Conservation (phyloP, 2,888 invertebrate species). For the Noctuana brunneofusca region DNA sequence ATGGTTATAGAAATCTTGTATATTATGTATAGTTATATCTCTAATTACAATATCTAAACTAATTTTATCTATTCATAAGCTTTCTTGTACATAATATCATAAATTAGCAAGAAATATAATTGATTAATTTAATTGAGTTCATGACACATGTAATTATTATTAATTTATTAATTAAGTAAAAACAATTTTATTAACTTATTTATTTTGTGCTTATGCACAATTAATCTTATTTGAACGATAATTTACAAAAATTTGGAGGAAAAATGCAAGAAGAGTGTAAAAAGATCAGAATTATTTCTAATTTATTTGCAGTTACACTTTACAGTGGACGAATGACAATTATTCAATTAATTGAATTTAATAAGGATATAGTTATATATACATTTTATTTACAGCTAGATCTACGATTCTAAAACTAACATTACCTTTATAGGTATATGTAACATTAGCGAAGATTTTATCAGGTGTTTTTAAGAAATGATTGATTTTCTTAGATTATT, state of each 20-base stretch:
- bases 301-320: constrained; percentile 52
- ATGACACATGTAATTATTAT: constrained; percentile 29
- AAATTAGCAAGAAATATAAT: constrained; percentile 45
- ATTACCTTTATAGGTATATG: constrained; percentile 17
- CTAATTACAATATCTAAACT: constrained; percentile 35
- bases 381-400: constrained; percentile 38
- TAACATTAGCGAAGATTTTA: constrained; percentile 42
- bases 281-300: constrained; percentile 20
- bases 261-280: constrained; percentile 6
- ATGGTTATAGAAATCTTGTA: constrained; percentile 24
- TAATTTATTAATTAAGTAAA: background rate
- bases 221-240: background rate
- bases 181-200: too few species aligned
- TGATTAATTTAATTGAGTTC: constrained; percentile 37
- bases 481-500: constrained; percentile 44
- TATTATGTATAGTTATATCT: constrained; percentile 2
- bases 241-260: constrained; percentile 3
- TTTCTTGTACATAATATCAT: constrained; percentile 42
- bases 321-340: constrained; percentile 72
- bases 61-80: constrained; percentile 51
- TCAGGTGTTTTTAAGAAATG: constrained; percentile 38
- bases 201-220: background rate
- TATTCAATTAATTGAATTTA: constrained; percentile 31
- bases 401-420: constrained; percentile 20
- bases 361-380: constrained; percentile 43